A percentile compares a stretch with the other conserved stretches of the same genome.
Evolutionary conservation across 2,113 vertebrate species (phyloP).

Genomic region (Camelus bactrianus): DNA sequence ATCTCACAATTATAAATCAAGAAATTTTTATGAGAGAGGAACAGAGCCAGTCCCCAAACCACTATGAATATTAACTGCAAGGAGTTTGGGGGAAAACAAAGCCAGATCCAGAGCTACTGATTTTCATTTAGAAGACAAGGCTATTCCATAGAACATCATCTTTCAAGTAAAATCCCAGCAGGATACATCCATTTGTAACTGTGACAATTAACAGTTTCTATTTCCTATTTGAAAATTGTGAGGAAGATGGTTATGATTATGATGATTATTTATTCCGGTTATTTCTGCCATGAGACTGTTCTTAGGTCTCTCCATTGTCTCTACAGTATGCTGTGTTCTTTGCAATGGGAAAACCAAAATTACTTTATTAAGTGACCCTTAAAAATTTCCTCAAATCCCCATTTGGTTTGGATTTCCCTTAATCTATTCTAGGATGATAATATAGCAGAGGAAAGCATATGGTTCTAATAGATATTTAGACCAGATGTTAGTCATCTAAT

Average conservation of each 20-base stretch:
- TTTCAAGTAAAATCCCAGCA: conserved; percentile 75
- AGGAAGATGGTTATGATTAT: conserved; percentile 42
- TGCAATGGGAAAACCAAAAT: conserved; percentile 83
- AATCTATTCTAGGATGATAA: conserved; percentile 84
- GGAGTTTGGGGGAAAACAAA: conserved; percentile 31
- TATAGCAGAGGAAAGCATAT: conserved; percentile 84
- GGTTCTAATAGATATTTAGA: conserved; percentile 89
- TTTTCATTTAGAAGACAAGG: conserved; percentile 80
- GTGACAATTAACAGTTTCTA: conserved; percentile 76
- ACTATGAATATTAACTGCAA: conserved; percentile 61
- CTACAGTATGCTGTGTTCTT: conserved; percentile 41
- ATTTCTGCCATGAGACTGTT: conserved; percentile 76
- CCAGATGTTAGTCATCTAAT: conserved; percentile 89
- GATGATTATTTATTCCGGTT: conserved; percentile 72
- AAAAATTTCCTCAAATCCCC: conserved; percentile 86
- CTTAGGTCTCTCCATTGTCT: neutral
- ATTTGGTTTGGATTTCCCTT: conserved; percentile 89
- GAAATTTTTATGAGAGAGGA: conserved; percentile 62
- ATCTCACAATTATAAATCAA: conserved; percentile 58
- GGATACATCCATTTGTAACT: conserved; percentile 81
- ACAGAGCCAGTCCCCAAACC: conserved; percentile 64
- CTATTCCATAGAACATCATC: conserved; percentile 67
- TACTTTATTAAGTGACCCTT: conserved; percentile 89
- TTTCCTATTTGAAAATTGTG: conserved; percentile 73
- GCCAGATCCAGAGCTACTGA: conserved; percentile 65